Base-by-base conservation (phyloP, 2,797 vertebrate species). In the Nyctibius grandis region DNA sequence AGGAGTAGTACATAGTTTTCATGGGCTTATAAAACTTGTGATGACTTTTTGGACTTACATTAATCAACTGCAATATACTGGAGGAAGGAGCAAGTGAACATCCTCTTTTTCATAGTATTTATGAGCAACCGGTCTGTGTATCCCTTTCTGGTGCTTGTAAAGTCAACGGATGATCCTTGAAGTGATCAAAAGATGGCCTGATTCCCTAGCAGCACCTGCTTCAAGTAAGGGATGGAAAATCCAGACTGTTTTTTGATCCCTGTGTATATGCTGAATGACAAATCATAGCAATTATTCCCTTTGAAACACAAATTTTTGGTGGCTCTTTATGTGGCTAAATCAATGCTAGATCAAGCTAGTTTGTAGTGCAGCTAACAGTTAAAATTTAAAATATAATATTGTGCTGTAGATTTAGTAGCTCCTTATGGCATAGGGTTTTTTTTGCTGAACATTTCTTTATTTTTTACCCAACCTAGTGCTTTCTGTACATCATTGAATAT, bases 361-460 rank as follows among this genome's bases (percentile, higher is more conserved):
- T 57, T 1, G 0, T 5, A 38, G 44, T 25, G 38, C 20, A 74
- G 36, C 12, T 57, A 19, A 8, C 5, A 44, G 42, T 8, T 38
- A 54, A 25, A 74, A 59, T 8, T 28, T 17, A 38, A 73, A 34
- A 34, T 87, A 18, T 9, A 28, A 31, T 31, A 17, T 42, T 18
- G 22, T 34, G 25, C 25, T 67, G 26, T 14, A 12, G 67, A 11
- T 53, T 81, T 45, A 26, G 44, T 26, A 44, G 63, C 20, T 53
- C n/a, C 13, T 59, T 29, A 9, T 21, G 34, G 15, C 18, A 4
- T 6, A 7, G 50, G n/a, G 5, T 9, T 17, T 0, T 1, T 29
- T 57, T 38, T 20, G 11, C 28, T 61, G 51, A 51, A 20, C 16
- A 36, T 15, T 31, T 34, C 15, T 57, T 19, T 29, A 8, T 6